phyloP scores from a whole-genome alignment of 2,113 vertebrate genomes.

The Tetrax tetrax region DNA sequence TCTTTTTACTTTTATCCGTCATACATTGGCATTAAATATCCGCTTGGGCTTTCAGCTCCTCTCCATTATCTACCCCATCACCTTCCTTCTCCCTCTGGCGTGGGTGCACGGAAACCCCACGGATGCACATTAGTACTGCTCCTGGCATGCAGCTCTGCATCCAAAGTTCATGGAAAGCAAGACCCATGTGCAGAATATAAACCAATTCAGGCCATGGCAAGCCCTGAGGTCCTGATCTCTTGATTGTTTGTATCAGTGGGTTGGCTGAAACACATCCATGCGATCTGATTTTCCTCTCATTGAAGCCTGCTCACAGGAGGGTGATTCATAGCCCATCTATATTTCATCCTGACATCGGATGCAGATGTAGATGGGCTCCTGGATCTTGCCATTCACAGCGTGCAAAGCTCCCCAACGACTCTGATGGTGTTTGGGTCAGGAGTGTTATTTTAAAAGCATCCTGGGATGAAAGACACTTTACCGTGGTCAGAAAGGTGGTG shows the following conservation, averaged over 20 bases:
- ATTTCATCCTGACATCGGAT: not conserved
- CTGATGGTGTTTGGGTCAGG: not conserved
- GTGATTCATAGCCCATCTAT: not conserved
- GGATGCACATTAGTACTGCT: fast-evolving
- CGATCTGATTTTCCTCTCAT: not conserved
- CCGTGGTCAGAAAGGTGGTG: not conserved
- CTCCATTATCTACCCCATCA: not conserved
- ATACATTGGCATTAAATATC: not conserved
- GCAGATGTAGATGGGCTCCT: not conserved
- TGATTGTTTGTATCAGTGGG: fast-evolving
- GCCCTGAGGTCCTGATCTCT: not conserved
- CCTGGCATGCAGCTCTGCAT: not conserved
- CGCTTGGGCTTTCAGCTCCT: not conserved
- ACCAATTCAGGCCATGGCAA: not conserved
- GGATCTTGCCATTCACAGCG: not conserved
- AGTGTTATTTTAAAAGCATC: not conserved
- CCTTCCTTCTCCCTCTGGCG: not conserved
- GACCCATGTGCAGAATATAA: not conserved
- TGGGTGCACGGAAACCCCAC: fast-evolving
- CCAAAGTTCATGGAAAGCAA: not conserved
- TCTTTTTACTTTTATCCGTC: not conserved
- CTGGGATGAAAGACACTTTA: not conserved
- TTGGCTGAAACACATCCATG: not conserved
- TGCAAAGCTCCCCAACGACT: not conserved
- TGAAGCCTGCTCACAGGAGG: not conserved